These are phyloP conservation scores for Lepidochrysops patricia DNA, from an alignment of 2,888 invertebrate genomes.

Conservation along the genomic window DNA sequence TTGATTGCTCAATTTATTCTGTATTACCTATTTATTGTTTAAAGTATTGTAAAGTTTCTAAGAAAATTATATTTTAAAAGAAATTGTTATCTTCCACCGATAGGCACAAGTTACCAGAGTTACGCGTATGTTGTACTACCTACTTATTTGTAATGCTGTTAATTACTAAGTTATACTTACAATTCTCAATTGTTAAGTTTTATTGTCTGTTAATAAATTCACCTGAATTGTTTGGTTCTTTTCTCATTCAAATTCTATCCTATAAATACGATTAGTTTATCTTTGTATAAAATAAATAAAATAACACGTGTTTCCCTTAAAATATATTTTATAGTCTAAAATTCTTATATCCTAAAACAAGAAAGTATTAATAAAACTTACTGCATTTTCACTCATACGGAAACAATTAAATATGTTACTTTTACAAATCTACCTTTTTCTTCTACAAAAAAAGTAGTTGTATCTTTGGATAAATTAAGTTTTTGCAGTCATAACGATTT, in stretches of 20 bases:
- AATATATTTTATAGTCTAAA: neutral
- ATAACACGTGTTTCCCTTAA: neutral
- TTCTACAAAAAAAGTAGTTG: neutral
- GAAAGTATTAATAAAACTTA: neutral
- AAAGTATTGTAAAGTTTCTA: neutral
- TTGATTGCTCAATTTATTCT: neutral
- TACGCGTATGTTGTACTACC: too few relatives aligned
- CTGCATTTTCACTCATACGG: constrained; percentile 51
- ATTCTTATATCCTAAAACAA: neutral
- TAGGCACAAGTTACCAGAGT: neutral
- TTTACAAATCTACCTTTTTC: neutral
- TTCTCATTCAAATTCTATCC: too few relatives aligned
- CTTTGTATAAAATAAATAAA: neutral
- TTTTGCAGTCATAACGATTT: neutral
- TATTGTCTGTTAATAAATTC: neutral
- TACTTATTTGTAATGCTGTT: neutral
- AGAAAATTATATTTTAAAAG: neutral
- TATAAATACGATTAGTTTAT: too few relatives aligned
- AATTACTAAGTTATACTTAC: neutral
- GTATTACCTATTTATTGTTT: neutral
- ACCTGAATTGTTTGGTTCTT: neutral
- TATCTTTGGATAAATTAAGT: neutral
- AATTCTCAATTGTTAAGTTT: neutral
- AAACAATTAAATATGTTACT: neutral
- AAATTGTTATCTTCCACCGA: neutral